Evolutionary conservation across 2,113 vertebrate species (phyloP).

Genomic region (Stegostoma tigrinum): DNA sequence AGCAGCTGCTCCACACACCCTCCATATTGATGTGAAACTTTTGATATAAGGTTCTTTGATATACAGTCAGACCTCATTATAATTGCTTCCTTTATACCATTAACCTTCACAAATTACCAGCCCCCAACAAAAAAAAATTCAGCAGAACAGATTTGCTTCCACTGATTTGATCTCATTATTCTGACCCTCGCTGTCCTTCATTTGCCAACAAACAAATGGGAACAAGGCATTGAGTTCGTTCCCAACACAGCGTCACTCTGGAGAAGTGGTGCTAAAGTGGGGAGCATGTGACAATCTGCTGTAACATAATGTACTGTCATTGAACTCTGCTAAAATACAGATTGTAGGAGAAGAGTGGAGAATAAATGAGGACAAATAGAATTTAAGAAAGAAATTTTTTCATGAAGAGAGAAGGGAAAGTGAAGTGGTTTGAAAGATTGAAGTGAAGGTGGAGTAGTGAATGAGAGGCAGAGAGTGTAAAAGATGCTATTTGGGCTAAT

Average conservation of each 20-base stretch:
- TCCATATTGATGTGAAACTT: constrained; percentile 31
- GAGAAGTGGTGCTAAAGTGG: background rate
- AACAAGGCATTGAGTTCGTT: background rate
- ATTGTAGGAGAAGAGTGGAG: background rate
- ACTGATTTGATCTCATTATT: constrained; percentile 34
- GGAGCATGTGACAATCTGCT: background rate
- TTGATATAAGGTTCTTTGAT: constrained; percentile 35
- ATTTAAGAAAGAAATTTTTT: background rate
- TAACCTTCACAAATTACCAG: constrained; percentile 24
- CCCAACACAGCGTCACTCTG: background rate
- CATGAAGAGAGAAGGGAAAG: background rate
- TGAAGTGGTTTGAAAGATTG: background rate
- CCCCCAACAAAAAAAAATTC: background rate
- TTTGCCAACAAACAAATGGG: constrained; percentile 33
- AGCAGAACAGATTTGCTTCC: constrained; percentile 28
- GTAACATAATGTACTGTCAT: background rate
- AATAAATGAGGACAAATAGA: background rate
- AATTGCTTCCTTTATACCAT: constrained; percentile 5
- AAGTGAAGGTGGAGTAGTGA: background rate
- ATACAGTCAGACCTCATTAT: constrained; percentile 37
- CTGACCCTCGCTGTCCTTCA: constrained; percentile 26
- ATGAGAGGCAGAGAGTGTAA: background rate
- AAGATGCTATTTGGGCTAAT: background rate
- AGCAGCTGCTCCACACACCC: constrained; percentile 36
- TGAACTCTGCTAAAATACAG: background rate